Percentiles rank a stretch among this genome's conserved stretches.
phyloP scores from a whole-genome alignment of 2,797 vertebrate species.

The Erithacus rubecula region DNA sequence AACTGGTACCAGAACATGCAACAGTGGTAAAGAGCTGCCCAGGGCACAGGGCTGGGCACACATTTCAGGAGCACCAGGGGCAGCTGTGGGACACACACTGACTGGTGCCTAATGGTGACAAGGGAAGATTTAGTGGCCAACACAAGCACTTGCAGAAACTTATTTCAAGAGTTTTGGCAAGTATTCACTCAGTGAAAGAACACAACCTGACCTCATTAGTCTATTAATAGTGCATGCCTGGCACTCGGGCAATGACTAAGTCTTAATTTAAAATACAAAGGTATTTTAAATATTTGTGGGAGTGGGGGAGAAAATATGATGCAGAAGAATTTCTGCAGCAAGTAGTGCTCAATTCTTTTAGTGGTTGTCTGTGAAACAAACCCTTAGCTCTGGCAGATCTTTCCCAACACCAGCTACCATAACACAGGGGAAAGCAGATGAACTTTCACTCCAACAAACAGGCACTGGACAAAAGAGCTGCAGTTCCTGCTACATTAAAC shows the following conservation, averaged over 20 bases:
- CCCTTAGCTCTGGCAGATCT: background rate
- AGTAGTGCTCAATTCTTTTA: background rate
- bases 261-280: slow-evolving; percentile 40
- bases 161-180: slow-evolving; percentile 28
- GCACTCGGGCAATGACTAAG: slow-evolving; percentile 22
- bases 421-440: background rate
- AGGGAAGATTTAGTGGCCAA: background rate
- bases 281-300: slow-evolving; percentile 51
- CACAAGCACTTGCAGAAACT: slow-evolving; percentile 1
- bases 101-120: background rate
- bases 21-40: background rate
- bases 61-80: background rate
- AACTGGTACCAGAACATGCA: background rate
- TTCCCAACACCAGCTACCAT: background rate
- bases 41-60: background rate
- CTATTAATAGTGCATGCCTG: slow-evolving; percentile 45
- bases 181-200: background rate
- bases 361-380: background rate
- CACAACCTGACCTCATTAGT: slow-evolving; percentile 40
- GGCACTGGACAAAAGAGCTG: background rate
- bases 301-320: background rate
- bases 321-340: background rate
- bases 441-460: background rate
- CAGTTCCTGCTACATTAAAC: background rate
- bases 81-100: no score